phyloP scores from a whole-genome alignment of 1,140 invertebrate species.

The Chlorops oryzae region DNA sequence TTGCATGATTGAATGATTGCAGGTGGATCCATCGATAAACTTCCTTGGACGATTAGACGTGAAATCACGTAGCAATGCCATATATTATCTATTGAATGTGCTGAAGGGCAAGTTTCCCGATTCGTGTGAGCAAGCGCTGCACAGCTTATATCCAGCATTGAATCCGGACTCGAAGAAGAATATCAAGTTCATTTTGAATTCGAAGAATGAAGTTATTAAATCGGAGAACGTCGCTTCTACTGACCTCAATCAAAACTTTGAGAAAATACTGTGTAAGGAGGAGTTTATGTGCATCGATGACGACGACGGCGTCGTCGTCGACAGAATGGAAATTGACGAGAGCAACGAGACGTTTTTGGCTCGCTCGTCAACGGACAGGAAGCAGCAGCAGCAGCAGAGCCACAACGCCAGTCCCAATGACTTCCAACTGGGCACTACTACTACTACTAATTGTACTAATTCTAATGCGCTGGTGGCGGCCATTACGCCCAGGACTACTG shows the following conservation, averaged over 20 bases:
- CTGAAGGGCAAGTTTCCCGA: constrained; percentile 45
- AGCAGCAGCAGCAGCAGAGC: constrained; percentile 18
- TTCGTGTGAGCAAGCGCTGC: constrained; percentile 42
- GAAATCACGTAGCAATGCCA: constrained; percentile 41
- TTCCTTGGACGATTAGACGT: constrained; percentile 35
- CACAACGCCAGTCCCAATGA: constrained; percentile 1
- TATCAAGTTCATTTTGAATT: constrained; percentile 25
- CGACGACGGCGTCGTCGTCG: constrained; percentile 22
- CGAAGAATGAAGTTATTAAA: constrained; percentile 37
- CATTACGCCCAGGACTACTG: constrained; percentile 5
- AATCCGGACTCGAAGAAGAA: constrained; percentile 12
- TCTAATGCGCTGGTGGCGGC: constrained; percentile 18
- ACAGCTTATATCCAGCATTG: constrained; percentile 27
- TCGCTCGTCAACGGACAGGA: too few relatives aligned
- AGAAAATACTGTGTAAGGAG: constrained; percentile 45
- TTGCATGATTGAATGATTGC: constrained; percentile 4
- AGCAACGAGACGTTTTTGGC: too few relatives aligned
- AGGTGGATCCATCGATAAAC: constrained; percentile 44
- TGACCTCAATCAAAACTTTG: constrained; percentile 47
- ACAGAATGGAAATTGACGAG: constrained; percentile 9
- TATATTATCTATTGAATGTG: constrained; percentile 39
- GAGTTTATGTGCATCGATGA: constrained; percentile 43
- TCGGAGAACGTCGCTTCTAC: constrained; percentile 28
- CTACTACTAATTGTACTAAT: constrained; percentile 19
- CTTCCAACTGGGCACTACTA: constrained; percentile 25